Conservation (phyloP, 2,113 vertebrate species). For the Trogon melanurus region DNA sequence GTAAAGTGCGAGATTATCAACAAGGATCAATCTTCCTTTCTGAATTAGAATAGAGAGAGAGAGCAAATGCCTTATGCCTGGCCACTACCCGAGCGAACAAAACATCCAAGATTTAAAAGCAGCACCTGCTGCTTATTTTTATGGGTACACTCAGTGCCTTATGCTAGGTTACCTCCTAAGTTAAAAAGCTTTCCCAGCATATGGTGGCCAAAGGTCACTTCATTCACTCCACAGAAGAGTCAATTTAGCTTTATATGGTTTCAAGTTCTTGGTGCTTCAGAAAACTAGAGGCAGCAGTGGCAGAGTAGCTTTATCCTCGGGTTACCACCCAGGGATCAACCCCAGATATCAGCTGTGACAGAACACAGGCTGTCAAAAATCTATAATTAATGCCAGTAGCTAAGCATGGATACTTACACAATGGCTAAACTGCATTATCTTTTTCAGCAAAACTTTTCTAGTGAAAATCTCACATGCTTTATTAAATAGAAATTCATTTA, state of each 20-base stretch:
- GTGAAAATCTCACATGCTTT: not conserved
- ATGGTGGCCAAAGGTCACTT: not conserved
- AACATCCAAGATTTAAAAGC: not conserved
- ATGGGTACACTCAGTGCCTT: fast-evolving
- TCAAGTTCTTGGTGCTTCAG: constrained; percentile 20
- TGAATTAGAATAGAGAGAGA: not conserved
- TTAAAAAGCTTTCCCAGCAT: not conserved
- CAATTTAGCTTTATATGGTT: not conserved
- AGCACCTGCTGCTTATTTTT: not conserved
- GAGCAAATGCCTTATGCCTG: not conserved
- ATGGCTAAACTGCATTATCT: not conserved
- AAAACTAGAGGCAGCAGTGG: not conserved
- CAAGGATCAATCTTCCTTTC: not conserved
- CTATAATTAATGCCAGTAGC: not conserved
- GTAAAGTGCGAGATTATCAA: not conserved
- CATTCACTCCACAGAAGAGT: not conserved
- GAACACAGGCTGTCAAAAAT: constrained; percentile 28
- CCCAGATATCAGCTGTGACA: constrained; percentile 18
- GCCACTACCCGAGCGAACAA: not conserved
- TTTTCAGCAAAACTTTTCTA: not conserved
- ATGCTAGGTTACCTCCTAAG: not conserved
- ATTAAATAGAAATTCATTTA: not conserved
- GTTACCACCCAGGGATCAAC: constrained; percentile 17
- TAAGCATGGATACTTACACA: not conserved
- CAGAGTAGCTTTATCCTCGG: not conserved